Evolutionary conservation across 2,797 vertebrate species (phyloP), one percentile per base, ranked within the genome.

Genomic region (Trachurus trachurus): DNA sequence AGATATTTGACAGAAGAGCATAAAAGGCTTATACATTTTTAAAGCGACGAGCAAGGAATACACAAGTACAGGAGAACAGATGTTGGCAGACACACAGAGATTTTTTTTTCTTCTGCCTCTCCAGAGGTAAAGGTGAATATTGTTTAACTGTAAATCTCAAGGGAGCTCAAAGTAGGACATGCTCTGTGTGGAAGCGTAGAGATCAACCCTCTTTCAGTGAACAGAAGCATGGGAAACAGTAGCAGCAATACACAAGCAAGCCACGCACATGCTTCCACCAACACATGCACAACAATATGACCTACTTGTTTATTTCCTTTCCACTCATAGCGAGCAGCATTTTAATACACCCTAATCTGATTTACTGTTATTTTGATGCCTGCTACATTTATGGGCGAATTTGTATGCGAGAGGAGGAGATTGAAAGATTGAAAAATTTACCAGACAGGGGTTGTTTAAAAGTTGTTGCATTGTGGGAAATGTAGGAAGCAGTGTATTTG

Each of bases 111-210:
- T 67, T 34, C 17, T 60, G 37, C 63, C 67, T 80, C 77, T 88
- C 74, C 52, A 34, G 80, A 80, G 80, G 74, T 88, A 86, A 87
- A 91, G 88, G 83, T 92, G 91, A 88, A 75, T 52, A 71, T 67
- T 89, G 83, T 86, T 89, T 74, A 66, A 72, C 79, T 69, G 73
- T 69, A 76, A 77, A 67, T 86, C 89, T 85, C 85, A n/a, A 69
- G 81, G 81, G 88, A 37, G 34, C 72, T 49, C 16, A 68, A 89
- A 89, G 78, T 90, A 83, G 91, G 89, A 87, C 87, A 78, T 68
- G 72, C 67, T 80, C 74, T 70, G 74, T 76, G 78, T 82, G 76
- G 76, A 89, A 76, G 73, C 71, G 80, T 26, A 39, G 69, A 80
- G 74, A 82, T 68, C 78, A 82, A 85, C 56, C 56, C 61, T 66